Evolutionary conservation across 2,113 vertebrate species (phyloP).

Genomic region (Antennarius striatus): DNA sequence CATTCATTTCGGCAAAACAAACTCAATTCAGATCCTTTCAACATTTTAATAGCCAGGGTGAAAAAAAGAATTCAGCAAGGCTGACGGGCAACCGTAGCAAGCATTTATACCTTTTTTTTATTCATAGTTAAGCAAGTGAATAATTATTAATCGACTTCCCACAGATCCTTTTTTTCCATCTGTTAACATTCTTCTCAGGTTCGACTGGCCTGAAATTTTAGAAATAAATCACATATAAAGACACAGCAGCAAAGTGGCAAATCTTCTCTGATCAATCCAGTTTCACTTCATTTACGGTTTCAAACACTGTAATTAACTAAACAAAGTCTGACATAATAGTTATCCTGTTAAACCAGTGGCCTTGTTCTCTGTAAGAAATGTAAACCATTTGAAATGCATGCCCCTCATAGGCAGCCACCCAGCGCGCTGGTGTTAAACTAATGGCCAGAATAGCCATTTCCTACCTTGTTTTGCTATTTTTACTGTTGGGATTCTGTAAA

Average conservation of each 20-base stretch:
- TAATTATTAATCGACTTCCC: slow-evolving; percentile 38
- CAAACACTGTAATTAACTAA: too few relatives aligned
- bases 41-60: background rate
- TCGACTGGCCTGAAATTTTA: slow-evolving; percentile 2
- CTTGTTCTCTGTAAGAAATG: background rate
- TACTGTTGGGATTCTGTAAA: slow-evolving; percentile 60
- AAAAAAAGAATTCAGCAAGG: background rate
- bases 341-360: too few relatives aligned
- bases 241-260: slow-evolving; percentile 21
- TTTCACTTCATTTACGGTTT: too few relatives aligned
- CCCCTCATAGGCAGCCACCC: slow-evolving; percentile 6
- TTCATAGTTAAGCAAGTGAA: slow-evolving; percentile 33
- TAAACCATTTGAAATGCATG: slow-evolving; percentile 18
- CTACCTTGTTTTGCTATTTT: slow-evolving; percentile 56
- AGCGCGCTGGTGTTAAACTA: slow-evolving; percentile 39
- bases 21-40: slow-evolving; percentile 4
- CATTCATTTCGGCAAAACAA: background rate
- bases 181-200: slow-evolving; percentile 36
- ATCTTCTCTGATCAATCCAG: background rate
- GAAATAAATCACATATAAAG: slow-evolving; percentile 3
- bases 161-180: slow-evolving; percentile 32
- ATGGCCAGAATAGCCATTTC: slow-evolving; percentile 51
- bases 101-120: slow-evolving; percentile 2
- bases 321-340: too few relatives aligned
- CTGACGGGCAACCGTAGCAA: background rate